Base-by-base conservation (phyloP, 2,797 vertebrate genomes). In the Gila robusta region DNA sequence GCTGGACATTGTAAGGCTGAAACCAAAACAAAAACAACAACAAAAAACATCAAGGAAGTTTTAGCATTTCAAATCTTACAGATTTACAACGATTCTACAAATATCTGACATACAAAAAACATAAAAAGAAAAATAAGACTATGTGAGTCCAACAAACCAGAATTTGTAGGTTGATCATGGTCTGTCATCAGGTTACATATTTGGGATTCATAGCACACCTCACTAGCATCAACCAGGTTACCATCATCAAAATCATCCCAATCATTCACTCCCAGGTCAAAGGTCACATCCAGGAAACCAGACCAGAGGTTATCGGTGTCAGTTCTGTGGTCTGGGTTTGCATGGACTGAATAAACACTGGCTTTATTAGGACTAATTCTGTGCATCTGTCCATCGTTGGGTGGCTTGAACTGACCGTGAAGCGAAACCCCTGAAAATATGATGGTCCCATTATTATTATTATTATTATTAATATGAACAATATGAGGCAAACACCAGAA, bases 201-300 rank as follows among this genome's bases (percentile, higher is more conserved):
- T 39, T 49, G 3, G 56, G 83, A 84, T 92, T 89, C 78, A 87
- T 54, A 86, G 87, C 67, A 74, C 37, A 93, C 92, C 87, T 90
- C 94, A 35, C 94, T 95, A 66, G 95, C 95, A 87, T 90, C 85
- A 88, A 96, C 82, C 91, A 98, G 92, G 86, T 94, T 96, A 21
- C 96, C 95, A 59, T 98, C 97, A 90, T 97, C 96, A 91, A 97
- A 97, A 94, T 99, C 96, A 79, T 93, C 94, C 97, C 97, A 98
- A 92, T 97, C 91, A 52, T 98, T 97, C 93, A 95, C 91, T 92
- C 95, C 96, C 9, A 97, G 94, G 91, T 99, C 97, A 91, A 97
- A 97, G 91, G 90, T 95, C 88, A 97, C 93, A 87, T 92, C 91
- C 21, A 94, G 93, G 85, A 90, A 56, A 87, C 92, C 93, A 89